A percentile compares a stretch with the other conserved stretches of the same genome.
Evolutionary conservation across 35 echinoderm and acorn worm species (phyloP).

Genomic region (Amphiura filiformis): DNA sequence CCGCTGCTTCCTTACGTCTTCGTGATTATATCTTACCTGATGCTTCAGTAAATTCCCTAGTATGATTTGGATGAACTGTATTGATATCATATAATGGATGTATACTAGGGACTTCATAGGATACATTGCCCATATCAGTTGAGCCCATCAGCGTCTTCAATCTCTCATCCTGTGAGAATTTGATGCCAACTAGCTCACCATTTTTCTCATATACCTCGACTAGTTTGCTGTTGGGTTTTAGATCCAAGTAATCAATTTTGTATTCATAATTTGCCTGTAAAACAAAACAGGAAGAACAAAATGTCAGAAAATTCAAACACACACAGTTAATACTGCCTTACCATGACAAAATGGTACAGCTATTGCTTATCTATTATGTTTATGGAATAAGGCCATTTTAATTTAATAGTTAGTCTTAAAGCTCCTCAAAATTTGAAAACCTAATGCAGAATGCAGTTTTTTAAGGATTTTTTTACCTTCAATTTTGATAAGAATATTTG

Average conservation of each 20-base stretch:
- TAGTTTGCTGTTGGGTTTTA: background rate
- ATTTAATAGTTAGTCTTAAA: too few relatives aligned
- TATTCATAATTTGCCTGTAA: background rate
- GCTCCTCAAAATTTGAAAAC: too few relatives aligned
- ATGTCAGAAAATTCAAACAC: too few relatives aligned
- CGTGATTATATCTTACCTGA: conserved; percentile 64
- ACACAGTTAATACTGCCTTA: too few relatives aligned
- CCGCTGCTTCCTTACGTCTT: too few relatives aligned
- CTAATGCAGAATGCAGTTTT: too few relatives aligned
- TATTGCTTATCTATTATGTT: too few relatives aligned
- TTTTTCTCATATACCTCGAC: background rate
- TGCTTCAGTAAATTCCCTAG: conserved; percentile 55
- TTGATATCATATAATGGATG: conserved; percentile 69
- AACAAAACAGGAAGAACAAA: too few relatives aligned
- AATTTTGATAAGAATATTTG: too few relatives aligned
- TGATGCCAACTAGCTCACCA: background rate
- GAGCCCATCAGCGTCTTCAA: conserved; percentile 25
- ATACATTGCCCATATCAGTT: conserved; percentile 85
- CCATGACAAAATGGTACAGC: too few relatives aligned
- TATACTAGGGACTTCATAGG: conserved; percentile 68
- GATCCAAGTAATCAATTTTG: background rate
- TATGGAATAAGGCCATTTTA: too few relatives aligned
- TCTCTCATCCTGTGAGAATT: background rate
- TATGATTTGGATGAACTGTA: conserved; percentile 64
- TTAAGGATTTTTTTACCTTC: too few relatives aligned